Evolutionary conservation across 2,113 vertebrate species (phyloP), one percentile per base, ranked within the genome.

Genomic region (Axis porcinus): DNA sequence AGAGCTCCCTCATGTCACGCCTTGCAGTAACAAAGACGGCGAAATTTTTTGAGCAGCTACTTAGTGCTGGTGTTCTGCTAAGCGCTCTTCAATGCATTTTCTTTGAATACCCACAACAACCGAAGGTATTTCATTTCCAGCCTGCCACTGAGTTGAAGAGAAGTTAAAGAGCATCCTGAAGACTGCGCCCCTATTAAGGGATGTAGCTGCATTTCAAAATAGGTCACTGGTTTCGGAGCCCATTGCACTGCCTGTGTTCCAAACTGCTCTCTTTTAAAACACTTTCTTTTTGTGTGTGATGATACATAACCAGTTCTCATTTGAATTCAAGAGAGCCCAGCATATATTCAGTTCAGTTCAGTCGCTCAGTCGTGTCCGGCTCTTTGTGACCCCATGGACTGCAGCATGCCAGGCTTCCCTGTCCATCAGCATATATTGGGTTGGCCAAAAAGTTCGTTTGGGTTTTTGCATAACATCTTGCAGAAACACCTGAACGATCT

Each of bases 1-100:
- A 40, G n/a, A 58, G 7, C 33, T 11, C 11, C 27, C 50, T 5
- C 23, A 4, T n/a, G 4, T 7, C 17, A 2, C 4, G 12, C 45
- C 27, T 70, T 50, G 14, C 23, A 30, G 27, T 36, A 54, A 88
- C 15, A 54, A 30, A 1, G 33, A 54, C 10, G 15, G 43, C 21
- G 40, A 2, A 0, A 5, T 62, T 36, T 86, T 50, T 45, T 82
- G 86, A 95, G 50, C 21, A 91, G 55, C 33, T 45, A 0, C 33
- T 62, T 67, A 50, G 33, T 40, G 36, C 45, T 86, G 74, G 19
- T 19, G 12, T 74, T 67, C n/a, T 7, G 5, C 28, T 1, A 50
- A 88, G 40, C 3, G 8, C 57, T 87, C 70, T 45, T 55, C 19
- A 17, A 12, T 36, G 3, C 10, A 27, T 40, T 85, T 86, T 83